Evolutionary conservation across 2,888 invertebrate species (phyloP), one percentile per base, ranked within the genome.

Genomic region (Eupithecia tripunctaria): DNA sequence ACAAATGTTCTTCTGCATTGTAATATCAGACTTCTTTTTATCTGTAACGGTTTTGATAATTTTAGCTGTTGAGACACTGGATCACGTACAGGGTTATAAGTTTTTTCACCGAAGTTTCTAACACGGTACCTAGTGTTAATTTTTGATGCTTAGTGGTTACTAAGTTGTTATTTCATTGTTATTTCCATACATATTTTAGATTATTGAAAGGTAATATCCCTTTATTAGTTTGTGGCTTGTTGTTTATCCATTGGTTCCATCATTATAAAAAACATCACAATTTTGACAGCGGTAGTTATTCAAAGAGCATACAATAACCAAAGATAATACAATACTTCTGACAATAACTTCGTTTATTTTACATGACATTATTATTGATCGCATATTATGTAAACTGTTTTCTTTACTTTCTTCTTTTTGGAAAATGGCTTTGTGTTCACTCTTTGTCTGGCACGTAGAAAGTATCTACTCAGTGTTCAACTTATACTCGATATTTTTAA

Each of bases 1-100:
- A 60, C 59, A 59, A 27, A 27, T 29, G 6, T 18, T 18, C 18
- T 27, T 60, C 21, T 60, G 27, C 60, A 60, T 60, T 60, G 6
- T 71, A 60, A 74, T 65, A 47, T 47, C n/a, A 47, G 47, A n/a
- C 8, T n/a, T n/a, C n/a, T 47, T 51, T 56, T 25, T 5, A 25
- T 25, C 1, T 21, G 56, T 51, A 56, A 56, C 12, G 25, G 25
- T 56, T 56, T 25, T 56, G 25, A 56, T 51, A 21, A 51, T 21
- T 56, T 56, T 21, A 12, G 56, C 5, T 56, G 21, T 21, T 12
- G 18, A 25, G 14, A 12, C 21, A 10, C 10, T 51, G 21, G 47
- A 47, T 47, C n/a, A 18, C 2, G n/a, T n/a, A n/a, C n/a, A n/a
- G 47, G 51, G 10, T 21, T 51, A 12, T 51, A 47, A 47, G n/a